Conservation (phyloP, 2,797 vertebrate genomes). For the Sorex maritimensis region DNA sequence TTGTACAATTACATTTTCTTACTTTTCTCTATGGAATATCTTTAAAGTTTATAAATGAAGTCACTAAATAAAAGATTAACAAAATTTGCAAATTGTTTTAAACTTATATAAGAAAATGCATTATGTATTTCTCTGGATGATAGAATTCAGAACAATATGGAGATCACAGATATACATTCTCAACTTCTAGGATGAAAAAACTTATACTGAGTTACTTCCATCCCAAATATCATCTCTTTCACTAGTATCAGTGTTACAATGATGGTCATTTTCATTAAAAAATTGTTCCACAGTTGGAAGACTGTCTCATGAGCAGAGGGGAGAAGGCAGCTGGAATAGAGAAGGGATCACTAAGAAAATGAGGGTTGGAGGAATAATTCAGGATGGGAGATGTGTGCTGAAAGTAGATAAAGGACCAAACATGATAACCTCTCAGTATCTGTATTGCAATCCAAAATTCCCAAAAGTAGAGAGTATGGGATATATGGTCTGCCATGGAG, state of each 20-base stretch:
- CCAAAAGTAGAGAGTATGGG: too few species aligned
- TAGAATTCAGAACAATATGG: neutral
- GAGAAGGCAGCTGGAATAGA: too few species aligned
- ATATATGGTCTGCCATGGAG: too few species aligned
- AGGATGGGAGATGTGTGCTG: too few species aligned
- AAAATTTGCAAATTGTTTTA: slow-evolving; percentile 25
- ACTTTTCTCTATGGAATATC: slow-evolving; percentile 1
- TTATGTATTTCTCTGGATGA: neutral
- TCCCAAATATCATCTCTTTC: neutral
- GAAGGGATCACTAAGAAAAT: too few species aligned
- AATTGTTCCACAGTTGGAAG: neutral
- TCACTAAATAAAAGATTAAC: slow-evolving; percentile 48
- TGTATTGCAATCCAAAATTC: too few species aligned
- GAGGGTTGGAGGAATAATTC: too few species aligned
- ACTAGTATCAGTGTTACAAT: neutral
- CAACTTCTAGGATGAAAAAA: slow-evolving; percentile 18
- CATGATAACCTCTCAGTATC: too few species aligned
- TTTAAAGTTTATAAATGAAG: neutral
- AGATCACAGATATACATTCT: slow-evolving; percentile 13
- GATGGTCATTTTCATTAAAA: slow-evolving; percentile 8
- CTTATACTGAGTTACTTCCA: slow-evolving; percentile 27
- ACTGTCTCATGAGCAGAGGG: too few species aligned
- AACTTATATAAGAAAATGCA: neutral
- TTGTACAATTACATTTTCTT: neutral
- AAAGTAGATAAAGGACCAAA: too few species aligned